Evolutionary conservation across 2,888 invertebrate genomes (phyloP).

Genomic region (Callyntrura guangdongensis): DNA sequence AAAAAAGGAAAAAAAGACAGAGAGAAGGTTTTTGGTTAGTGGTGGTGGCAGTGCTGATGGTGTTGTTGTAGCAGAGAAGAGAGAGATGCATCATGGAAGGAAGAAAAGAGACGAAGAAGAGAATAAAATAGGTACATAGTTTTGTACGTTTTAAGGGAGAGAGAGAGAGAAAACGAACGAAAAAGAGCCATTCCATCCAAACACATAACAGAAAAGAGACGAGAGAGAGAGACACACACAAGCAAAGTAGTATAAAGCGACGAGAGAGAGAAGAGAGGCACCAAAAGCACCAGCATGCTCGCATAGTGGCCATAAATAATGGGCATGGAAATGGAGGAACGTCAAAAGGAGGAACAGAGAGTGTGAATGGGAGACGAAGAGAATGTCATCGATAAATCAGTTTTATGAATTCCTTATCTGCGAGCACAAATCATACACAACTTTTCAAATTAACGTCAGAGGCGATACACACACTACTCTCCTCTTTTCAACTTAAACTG

Average conservation of each 20-base stretch:
- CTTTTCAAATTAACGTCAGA: conserved; percentile 85
- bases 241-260: conserved; percentile 45
- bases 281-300: conserved; percentile 76
- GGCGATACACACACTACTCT: conserved; percentile 83
- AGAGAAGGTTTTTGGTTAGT: conserved; percentile 58
- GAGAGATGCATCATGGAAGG: conserved; percentile 60
- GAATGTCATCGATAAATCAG: conserved; percentile 85
- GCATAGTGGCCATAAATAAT: conserved; percentile 84
- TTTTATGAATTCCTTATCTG: conserved; percentile 84
- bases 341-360: conserved; percentile 84
- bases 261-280: conserved; percentile 65
- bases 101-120: conserved; percentile 61
- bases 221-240: conserved; percentile 36
- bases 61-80: conserved; percentile 53
- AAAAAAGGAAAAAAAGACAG: conserved; percentile 60
- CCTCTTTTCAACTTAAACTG: conserved; percentile 77
- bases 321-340: conserved; percentile 85
- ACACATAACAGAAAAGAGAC: conserved; percentile 45
- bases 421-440: conserved; percentile 85
- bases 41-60: conserved; percentile 52
- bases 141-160: conserved; percentile 77
- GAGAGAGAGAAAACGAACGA: conserved; percentile 68
- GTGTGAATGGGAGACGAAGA: conserved; percentile 85
- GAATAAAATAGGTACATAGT: conserved; percentile 78
- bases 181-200: conserved; percentile 79